Percentiles rank a stretch among this genome's conserved stretches.
Conservation (phyloP, 2,113 vertebrate species). For the Ptyas mucosa region DNA sequence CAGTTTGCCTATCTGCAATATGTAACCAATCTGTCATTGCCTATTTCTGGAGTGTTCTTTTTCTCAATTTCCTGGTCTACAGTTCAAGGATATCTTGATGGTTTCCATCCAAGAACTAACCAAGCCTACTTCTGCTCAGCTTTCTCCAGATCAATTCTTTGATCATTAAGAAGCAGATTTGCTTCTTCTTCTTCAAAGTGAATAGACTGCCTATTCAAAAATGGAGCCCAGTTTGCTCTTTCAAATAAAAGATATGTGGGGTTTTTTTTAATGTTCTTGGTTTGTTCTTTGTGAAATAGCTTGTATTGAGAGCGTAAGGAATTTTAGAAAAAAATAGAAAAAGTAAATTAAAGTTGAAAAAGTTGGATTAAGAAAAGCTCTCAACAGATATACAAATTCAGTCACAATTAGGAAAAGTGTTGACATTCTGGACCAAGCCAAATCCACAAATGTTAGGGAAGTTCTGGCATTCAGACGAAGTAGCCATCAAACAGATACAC, state of each 20-base stretch:
- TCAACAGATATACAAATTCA: too few species aligned
- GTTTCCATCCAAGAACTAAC: not conserved
- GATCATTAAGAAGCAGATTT: not conserved
- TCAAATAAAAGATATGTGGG: not conserved
- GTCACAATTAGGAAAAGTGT: too few species aligned
- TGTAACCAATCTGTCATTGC: not conserved
- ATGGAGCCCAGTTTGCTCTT: not conserved
- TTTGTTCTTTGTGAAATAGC: too few species aligned
- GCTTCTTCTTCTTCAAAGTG: not conserved
- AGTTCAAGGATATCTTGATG: not conserved
- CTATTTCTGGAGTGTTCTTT: not conserved
- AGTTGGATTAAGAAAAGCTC: too few species aligned
- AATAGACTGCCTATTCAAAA: not conserved
- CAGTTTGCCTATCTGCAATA: not conserved
- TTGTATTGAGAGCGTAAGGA: too few species aligned
- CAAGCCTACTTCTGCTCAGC: not conserved
- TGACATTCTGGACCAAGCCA: too few species aligned
- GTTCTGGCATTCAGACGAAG: too few species aligned
- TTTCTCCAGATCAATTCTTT: not conserved
- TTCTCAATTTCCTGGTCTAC: not conserved
- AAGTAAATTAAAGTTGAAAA: too few species aligned
- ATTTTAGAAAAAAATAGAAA: too few species aligned
- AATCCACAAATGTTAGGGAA: too few species aligned
- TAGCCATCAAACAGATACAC: too few species aligned
- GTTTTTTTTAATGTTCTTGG: not conserved